Evolutionary conservation across 2,888 invertebrate species (phyloP).

Genomic region (Kryphioiulus occultus): DNA sequence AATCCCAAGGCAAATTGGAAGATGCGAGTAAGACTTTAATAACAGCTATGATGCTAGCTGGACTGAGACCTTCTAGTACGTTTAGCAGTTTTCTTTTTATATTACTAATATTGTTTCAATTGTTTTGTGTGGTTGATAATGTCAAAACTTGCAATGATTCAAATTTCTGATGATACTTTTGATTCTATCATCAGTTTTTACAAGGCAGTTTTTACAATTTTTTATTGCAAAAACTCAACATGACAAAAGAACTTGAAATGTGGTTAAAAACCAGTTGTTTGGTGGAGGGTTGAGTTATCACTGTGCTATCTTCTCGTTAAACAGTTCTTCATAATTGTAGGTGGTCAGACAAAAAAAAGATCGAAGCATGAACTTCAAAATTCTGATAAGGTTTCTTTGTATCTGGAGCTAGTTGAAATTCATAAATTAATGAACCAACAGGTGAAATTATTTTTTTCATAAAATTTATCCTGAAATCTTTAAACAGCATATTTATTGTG

Average conservation of each 20-base stretch:
- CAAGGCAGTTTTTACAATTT: too few relatives aligned
- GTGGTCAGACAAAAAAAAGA: constrained; percentile 51
- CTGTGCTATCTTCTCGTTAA: too few relatives aligned
- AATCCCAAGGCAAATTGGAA: constrained; percentile 73
- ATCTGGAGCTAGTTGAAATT: constrained; percentile 83
- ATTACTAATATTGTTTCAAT: background rate
- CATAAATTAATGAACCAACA: constrained; percentile 74
- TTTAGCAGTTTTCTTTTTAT: background rate
- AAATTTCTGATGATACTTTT: too few relatives aligned
- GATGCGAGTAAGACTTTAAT: constrained; percentile 78
- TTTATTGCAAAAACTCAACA: too few relatives aligned
- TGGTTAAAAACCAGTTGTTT: too few relatives aligned
- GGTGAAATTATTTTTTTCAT: constrained; percentile 57
- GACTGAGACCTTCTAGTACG: constrained; percentile 62
- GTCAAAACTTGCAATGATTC: too few relatives aligned
- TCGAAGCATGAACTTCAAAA: constrained; percentile 66
- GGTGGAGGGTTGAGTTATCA: too few relatives aligned
- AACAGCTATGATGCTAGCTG: constrained; percentile 75
- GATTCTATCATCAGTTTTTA: too few relatives aligned
- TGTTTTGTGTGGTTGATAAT: background rate
- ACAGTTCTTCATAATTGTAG: constrained; percentile 15
- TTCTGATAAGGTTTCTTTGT: constrained; percentile 84
- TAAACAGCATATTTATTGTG: constrained; percentile 19
- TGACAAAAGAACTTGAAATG: too few relatives aligned
- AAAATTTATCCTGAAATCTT: background rate